These are phyloP conservation scores for Chamaea fasciata DNA, from an alignment of 2,113 vertebrate species.

Conservation along the genomic window DNA sequence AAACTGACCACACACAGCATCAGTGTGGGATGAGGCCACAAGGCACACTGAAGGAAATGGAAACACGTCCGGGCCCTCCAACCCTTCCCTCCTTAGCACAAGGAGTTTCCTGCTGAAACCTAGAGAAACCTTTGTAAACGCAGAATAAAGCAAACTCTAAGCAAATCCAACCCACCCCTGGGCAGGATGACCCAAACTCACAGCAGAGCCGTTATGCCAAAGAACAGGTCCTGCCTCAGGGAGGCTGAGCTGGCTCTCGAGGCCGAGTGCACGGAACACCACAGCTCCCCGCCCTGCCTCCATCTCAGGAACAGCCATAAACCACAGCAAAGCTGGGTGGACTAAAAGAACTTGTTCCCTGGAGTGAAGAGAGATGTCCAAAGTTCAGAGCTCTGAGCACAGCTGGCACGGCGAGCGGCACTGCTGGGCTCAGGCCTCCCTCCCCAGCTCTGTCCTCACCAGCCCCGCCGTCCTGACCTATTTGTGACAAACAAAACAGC, in stretches of 20 bases:
- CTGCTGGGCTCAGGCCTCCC: neutral
- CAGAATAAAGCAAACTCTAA: neutral
- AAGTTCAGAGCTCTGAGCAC: neutral
- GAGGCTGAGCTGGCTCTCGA: fast-evolving
- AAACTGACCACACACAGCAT: fast-evolving
- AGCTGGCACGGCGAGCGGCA: fast-evolving
- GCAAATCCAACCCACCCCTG: neutral
- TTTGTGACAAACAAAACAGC: neutral
- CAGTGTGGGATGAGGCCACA: fast-evolving
- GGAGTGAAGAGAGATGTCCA: fast-evolving
- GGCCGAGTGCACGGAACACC: neutral
- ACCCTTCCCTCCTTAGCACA: neutral
- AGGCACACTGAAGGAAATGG: fast-evolving
- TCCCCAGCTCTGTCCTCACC: neutral
- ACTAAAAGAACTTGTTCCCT: neutral
- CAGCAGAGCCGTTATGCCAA: fast-evolving
- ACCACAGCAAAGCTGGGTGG: neutral
- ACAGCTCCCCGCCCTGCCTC: neutral
- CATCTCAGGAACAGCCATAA: neutral
- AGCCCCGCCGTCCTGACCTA: neutral
- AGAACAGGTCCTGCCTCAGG: fast-evolving
- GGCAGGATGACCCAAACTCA: neutral
- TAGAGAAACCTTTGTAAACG: neutral
- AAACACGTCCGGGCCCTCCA: fast-evolving
- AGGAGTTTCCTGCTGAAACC: neutral